Evolutionary conservation across 1,140 invertebrate species (phyloP).

Genomic region (Babylonia areolata): DNA sequence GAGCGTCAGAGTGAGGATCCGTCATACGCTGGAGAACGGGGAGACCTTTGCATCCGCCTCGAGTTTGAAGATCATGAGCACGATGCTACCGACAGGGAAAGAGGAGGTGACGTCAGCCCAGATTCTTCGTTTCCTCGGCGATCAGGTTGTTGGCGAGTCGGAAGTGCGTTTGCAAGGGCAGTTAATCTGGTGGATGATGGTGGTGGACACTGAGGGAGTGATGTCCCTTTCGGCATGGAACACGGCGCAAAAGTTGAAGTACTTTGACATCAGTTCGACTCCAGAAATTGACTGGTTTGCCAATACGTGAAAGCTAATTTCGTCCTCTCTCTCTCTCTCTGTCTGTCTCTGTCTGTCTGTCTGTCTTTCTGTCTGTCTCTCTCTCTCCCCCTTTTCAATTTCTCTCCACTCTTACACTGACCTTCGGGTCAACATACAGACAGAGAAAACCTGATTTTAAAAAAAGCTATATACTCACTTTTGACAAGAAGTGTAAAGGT

Average conservation of each 20-base stretch:
- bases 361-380: too few relatives aligned
- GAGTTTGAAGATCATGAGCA: neutral
- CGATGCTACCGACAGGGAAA: neutral
- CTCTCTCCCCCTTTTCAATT: too few relatives aligned
- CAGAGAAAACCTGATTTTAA: too few relatives aligned
- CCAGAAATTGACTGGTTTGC: conserved; percentile 25
- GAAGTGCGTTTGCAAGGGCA: conserved; percentile 9
- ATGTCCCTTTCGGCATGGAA: conserved; percentile 22
- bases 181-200: conserved; percentile 22
- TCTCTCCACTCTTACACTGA: too few relatives aligned
- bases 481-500: too few relatives aligned
- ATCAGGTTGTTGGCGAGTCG: neutral
- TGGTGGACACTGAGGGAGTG: neutral
- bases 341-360: too few relatives aligned
- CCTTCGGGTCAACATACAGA: too few relatives aligned
- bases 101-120: conserved; percentile 10
- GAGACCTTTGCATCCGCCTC: neutral
- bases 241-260: neutral
- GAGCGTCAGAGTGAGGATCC: neutral
- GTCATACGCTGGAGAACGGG: neutral
- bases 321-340: too few relatives aligned
- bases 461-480: too few relatives aligned
- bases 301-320: neutral
- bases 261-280: conserved; percentile 15
- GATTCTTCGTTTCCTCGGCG: conserved; percentile 7